Conservation (phyloP, 1,140 invertebrate species). For the Micrasema longulum region DNA sequence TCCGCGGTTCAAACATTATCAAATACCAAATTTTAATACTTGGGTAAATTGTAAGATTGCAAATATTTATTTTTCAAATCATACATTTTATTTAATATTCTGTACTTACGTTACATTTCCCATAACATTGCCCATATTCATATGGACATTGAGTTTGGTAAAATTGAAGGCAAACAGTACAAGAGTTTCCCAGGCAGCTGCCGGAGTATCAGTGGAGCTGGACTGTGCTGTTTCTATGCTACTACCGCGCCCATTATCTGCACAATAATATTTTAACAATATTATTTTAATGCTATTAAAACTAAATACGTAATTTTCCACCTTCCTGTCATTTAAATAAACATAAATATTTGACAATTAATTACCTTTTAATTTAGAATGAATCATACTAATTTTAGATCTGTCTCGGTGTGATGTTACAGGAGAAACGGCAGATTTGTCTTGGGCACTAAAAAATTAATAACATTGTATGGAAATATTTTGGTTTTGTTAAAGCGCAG, state of each 20-base stretch:
- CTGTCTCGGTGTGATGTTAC: slow-evolving; percentile 65
- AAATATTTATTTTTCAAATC: not conserved
- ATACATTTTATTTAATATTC: not conserved
- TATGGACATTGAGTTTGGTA: slow-evolving; percentile 93
- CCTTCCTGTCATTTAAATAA: not conserved
- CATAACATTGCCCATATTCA: slow-evolving; percentile 99
- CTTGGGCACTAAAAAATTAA: slow-evolving; percentile 57
- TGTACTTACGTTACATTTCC: slow-evolving; percentile 87
- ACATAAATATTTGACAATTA: slow-evolving; percentile 23
- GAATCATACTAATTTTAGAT: slow-evolving; percentile 60
- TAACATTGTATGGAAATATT: too few species aligned
- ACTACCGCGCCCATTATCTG: slow-evolving; percentile 65
- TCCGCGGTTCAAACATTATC: too few species aligned
- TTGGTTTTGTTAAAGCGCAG: too few species aligned
- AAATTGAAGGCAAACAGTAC: slow-evolving; percentile 97
- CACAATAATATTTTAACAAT: not conserved
- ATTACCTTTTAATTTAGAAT: slow-evolving; percentile 63
- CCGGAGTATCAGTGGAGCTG: slow-evolving; percentile 64
- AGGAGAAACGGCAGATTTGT: slow-evolving; percentile 61
- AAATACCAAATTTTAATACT: too few species aligned
- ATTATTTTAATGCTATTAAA: not conserved
- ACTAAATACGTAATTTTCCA: not conserved
- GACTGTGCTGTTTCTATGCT: slow-evolving; percentile 51
- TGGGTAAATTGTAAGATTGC: slow-evolving; percentile 4
- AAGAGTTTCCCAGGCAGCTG: slow-evolving; percentile 91